A percentile compares a stretch with the other conserved stretches of the same genome.
phyloP scores from a whole-genome alignment of 2,888 invertebrate species.

The Brenthis daphne region DNA sequence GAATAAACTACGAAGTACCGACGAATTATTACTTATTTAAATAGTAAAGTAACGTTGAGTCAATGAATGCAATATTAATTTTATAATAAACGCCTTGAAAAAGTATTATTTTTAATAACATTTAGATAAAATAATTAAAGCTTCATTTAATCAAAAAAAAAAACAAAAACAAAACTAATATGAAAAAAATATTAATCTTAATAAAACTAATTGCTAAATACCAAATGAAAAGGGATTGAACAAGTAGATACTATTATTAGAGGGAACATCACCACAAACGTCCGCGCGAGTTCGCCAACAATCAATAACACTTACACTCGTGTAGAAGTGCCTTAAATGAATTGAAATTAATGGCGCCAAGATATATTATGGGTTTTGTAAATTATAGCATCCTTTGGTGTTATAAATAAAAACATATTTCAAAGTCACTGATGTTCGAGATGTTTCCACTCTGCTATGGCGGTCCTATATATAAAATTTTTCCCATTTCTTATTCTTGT shows the following conservation, averaged over 20 bases:
- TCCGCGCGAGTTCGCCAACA: conserved; percentile 43
- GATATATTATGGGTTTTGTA: conserved; percentile 13
- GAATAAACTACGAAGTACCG: background rate
- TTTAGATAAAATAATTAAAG: too few relatives aligned
- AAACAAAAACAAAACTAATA: too few relatives aligned
- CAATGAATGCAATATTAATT: background rate
- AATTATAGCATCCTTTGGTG: conserved; percentile 25
- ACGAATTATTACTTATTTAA: conserved; percentile 1
- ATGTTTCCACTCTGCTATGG: background rate
- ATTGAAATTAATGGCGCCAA: conserved; percentile 30
- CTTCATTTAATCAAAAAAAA: too few relatives aligned
- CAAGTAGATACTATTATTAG: too few relatives aligned
- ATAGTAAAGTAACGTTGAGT: background rate
- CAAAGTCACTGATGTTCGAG: background rate
- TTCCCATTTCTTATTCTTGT: too few relatives aligned
- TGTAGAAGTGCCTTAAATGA: conserved; percentile 39
- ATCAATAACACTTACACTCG: conserved; percentile 61
- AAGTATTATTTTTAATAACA: too few relatives aligned
- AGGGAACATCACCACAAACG: background rate
- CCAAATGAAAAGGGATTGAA: too few relatives aligned
- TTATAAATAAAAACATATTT: conserved; percentile 15
- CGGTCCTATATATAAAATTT: too few relatives aligned
- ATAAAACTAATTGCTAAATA: too few relatives aligned
- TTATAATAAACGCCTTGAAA: too few relatives aligned
- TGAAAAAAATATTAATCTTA: too few relatives aligned